These are phyloP conservation scores for Phylloscopus collybita DNA, from an alignment of 2,797 vertebrate species.

Conservation along the genomic window DNA sequence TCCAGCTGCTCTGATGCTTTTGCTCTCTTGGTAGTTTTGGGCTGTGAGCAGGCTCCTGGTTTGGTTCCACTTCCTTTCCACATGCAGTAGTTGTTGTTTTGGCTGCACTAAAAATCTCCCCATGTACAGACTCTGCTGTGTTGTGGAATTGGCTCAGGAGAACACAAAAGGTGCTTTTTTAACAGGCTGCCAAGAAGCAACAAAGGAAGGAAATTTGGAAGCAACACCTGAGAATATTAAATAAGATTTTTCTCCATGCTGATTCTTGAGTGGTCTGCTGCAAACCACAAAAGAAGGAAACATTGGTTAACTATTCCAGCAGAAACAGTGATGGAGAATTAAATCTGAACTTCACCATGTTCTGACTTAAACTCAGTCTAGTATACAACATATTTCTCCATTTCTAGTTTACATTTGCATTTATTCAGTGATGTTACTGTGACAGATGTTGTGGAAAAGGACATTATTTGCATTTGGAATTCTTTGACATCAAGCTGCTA, in stretches of 20 bases:
- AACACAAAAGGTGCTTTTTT: not conserved
- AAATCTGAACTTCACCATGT: not conserved
- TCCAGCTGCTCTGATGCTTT: rapidly evolving
- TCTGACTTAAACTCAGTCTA: not conserved
- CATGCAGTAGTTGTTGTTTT: not conserved
- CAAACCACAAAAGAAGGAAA: not conserved
- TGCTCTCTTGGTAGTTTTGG: not conserved
- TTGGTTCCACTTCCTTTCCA: not conserved
- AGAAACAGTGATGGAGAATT: not conserved
- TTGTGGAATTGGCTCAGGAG: not conserved
- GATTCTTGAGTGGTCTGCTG: not conserved
- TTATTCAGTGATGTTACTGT: not conserved
- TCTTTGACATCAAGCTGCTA: not conserved
- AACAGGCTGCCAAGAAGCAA: not conserved
- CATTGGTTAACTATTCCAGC: not conserved
- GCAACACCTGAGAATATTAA: not conserved
- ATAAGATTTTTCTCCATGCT: not conserved
- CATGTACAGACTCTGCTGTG: rapidly evolving
- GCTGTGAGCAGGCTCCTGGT: not conserved
- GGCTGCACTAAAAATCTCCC: not conserved
- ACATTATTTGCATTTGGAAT: not conserved
- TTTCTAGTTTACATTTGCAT: not conserved
- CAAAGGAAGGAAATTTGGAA: not conserved
- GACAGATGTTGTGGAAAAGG: not conserved
- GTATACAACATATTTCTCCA: rapidly evolving